phyloP scores from a whole-genome alignment of 2,797 vertebrate genomes.

The Rhinichthys osculus region DNA sequence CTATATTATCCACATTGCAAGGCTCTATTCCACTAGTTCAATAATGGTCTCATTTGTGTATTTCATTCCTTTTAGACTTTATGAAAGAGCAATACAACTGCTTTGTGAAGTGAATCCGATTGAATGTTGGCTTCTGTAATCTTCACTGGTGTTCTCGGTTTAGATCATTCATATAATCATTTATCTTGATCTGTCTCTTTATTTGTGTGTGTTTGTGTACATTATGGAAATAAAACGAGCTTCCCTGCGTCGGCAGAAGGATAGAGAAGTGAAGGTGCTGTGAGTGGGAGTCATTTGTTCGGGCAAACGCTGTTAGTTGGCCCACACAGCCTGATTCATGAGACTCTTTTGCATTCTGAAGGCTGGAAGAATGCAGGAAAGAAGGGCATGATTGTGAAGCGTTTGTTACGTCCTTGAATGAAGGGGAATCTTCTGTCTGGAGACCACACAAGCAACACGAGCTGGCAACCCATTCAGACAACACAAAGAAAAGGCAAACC shows the following conservation, averaged over 20 bases:
- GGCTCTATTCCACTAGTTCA: background rate
- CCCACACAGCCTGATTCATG: slow-evolving; percentile 31
- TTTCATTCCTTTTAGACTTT: background rate
- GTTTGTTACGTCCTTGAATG: slow-evolving; percentile 12
- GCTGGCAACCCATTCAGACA: background rate
- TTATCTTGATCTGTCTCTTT: background rate
- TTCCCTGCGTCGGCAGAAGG: background rate
- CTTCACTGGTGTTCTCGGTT: background rate
- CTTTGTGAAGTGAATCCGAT: background rate
- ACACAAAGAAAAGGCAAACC: background rate
- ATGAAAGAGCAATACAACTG: background rate
- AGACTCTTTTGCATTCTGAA: background rate
- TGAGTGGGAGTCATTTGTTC: slow-evolving; percentile 44
- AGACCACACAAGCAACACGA: background rate
- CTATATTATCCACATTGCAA: background rate
- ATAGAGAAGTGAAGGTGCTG: slow-evolving; percentile 20
- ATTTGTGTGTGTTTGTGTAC: background rate
- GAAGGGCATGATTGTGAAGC: slow-evolving; percentile 6
- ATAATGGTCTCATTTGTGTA: too few species aligned
- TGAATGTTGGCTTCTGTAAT: background rate
- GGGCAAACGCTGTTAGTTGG: slow-evolving; percentile 13
- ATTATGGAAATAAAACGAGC: slow-evolving; percentile 22
- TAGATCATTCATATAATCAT: background rate
- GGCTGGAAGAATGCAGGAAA: slow-evolving; percentile 15
- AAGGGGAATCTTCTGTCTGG: slow-evolving; percentile 37